Evolutionary conservation across 2,888 invertebrate species (phyloP).

Genomic region (Prenolepis imparis): DNA sequence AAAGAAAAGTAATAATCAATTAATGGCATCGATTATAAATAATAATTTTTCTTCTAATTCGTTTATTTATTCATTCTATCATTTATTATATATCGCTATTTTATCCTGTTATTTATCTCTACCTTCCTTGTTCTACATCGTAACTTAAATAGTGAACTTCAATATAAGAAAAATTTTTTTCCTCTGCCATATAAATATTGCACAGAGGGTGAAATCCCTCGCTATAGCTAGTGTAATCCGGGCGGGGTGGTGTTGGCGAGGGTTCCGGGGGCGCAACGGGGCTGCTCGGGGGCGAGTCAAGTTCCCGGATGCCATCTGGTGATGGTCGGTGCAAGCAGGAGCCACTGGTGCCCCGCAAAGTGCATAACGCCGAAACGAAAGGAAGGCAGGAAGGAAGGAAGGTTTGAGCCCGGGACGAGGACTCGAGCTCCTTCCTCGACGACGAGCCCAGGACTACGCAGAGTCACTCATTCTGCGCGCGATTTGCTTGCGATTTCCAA

Average conservation of each 20-base stretch:
- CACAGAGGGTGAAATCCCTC: conserved; percentile 2
- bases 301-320: conserved; percentile 80
- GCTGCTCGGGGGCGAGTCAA: conserved; percentile 71
- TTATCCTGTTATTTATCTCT: not conserved
- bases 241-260: conserved; percentile 67
- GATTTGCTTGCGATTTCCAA: conserved; percentile 55
- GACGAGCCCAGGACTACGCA: conserved; percentile 9
- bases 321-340: conserved; percentile 73
- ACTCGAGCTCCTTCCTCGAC: conserved; percentile 34
- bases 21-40: not conserved
- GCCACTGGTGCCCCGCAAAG: conserved; percentile 80
- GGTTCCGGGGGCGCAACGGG: conserved; percentile 59
- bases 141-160: conserved; percentile 15
- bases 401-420: conserved; percentile 75
- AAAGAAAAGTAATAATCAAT: not conserved
- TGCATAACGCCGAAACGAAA: conserved; percentile 83
- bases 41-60: not conserved
- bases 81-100: not conserved
- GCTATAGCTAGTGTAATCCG: conserved; percentile 60
- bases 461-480: conserved; percentile 7
- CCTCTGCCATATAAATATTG: conserved; percentile 20
- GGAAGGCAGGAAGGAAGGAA: conserved; percentile 48
- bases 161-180: not conserved
- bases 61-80: not conserved
- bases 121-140: not conserved